Percentiles rank a stretch among this genome's conserved stretches.
Evolutionary conservation across 2,888 invertebrate genomes (phyloP).

Genomic region (Hemistola chrysoprasaria): DNA sequence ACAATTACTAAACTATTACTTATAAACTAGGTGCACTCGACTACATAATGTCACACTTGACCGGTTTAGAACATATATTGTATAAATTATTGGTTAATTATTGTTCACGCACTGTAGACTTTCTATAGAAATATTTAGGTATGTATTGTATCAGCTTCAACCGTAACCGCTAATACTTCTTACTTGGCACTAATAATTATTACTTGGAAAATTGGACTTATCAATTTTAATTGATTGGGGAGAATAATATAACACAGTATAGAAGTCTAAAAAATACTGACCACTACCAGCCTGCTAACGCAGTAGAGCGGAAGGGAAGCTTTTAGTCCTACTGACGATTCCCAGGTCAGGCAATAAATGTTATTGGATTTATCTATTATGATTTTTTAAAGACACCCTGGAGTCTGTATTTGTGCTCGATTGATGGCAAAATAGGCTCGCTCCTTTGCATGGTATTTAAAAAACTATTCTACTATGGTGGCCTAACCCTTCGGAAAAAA

Average conservation of each 20-base stretch:
- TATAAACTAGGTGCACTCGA: not conserved
- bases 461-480: no score
- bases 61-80: conserved; percentile 4
- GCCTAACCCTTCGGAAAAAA: no score
- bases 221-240: conserved; percentile 9
- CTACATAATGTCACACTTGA: not conserved
- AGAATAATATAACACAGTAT: not conserved
- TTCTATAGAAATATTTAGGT: conserved; percentile 21
- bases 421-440: no score
- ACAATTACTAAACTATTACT: no score
- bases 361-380: not conserved
- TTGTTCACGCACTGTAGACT: conserved; percentile 25
- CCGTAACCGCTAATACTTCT: conserved; percentile 17
- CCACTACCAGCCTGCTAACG: not conserved
- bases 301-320: not conserved
- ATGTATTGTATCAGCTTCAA: conserved; percentile 8
- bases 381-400: no score
- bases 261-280: not conserved
- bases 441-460: no score
- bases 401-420: no score
- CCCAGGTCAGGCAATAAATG: no score
- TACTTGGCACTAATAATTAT: conserved; percentile 12
- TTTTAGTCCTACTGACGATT: no score
- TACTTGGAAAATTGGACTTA: conserved; percentile 23
- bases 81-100: conserved; percentile 17